Evolutionary conservation across 2,888 invertebrate species (phyloP).

Genomic region (Cerastis leucographa): DNA sequence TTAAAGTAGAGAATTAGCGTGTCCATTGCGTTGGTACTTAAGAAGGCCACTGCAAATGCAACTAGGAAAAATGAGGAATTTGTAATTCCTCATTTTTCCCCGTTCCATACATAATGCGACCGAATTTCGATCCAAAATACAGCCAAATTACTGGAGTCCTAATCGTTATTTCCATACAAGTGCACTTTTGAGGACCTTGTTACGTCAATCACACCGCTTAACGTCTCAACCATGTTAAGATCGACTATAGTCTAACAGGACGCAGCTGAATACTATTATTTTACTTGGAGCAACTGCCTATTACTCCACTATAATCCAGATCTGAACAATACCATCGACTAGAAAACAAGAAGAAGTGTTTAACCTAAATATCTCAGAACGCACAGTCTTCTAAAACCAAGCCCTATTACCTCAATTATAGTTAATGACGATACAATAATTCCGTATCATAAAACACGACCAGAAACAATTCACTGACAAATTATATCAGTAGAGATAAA

Average conservation of each 20-base stretch:
- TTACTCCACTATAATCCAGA: background rate
- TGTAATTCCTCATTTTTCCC: no score
- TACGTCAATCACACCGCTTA: no score
- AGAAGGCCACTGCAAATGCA: no score
- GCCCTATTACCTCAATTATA: background rate
- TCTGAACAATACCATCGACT: background rate
- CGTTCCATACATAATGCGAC: no score
- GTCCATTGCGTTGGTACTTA: no score
- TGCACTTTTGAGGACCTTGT: no score
- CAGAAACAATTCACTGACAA: slow-evolving; percentile 50
- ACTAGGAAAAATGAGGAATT: no score
- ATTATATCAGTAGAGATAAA: slow-evolving; percentile 63
- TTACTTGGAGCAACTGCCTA: background rate
- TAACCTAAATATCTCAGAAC: background rate
- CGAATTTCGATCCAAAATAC: no score
- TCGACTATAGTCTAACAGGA: background rate
- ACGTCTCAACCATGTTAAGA: background rate
- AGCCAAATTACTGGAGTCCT: no score
- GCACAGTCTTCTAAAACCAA: background rate
- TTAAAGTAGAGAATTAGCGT: no score
- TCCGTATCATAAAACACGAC: slow-evolving; percentile 36
- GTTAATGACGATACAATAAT: slow-evolving; percentile 50
- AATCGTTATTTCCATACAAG: no score
- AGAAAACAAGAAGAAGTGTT: background rate
- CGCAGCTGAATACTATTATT: background rate